A percentile compares a stretch with the other conserved stretches of the same genome.
Evolutionary conservation across 2,888 invertebrate species (phyloP).

Genomic region (Amiota communis): DNA sequence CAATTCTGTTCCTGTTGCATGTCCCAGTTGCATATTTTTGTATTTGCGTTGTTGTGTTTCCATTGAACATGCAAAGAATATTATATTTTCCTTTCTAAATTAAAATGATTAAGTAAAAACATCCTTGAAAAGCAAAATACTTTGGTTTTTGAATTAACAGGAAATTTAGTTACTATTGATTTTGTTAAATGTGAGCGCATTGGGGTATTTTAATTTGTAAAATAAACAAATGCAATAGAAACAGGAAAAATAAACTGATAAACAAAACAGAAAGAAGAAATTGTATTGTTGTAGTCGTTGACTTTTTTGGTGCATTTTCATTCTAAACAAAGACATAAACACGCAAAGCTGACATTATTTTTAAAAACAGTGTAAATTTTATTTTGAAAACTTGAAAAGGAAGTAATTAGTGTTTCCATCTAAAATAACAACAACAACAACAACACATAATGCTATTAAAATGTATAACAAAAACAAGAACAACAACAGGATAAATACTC

Average conservation of each 20-base stretch:
- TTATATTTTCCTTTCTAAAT: too few species aligned
- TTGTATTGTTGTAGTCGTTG: not conserved
- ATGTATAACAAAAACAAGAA: conserved; percentile 35
- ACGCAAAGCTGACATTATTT: conserved; percentile 71
- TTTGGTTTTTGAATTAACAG: too few species aligned
- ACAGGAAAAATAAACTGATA: not conserved
- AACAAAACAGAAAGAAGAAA: conserved; percentile 30
- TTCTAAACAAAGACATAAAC: conserved; percentile 71
- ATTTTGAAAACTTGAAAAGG: conserved; percentile 68
- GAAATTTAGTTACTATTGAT: too few species aligned
- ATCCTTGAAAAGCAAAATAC: too few species aligned
- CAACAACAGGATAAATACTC: conserved; percentile 24
- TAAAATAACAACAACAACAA: conserved; percentile 39
- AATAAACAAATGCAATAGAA: not conserved
- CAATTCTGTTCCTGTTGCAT: too few species aligned
- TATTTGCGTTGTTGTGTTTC: too few species aligned
- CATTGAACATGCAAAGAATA: too few species aligned
- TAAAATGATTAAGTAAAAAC: too few species aligned
- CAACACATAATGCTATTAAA: conserved; percentile 9
- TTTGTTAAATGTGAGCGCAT: too few species aligned
- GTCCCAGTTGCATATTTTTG: too few species aligned
- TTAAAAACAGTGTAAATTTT: conserved; percentile 70
- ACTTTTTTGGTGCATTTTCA: conserved; percentile 39
- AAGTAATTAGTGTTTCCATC: conserved; percentile 66
- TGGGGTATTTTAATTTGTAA: too few species aligned